Percentiles rank a stretch among this genome's conserved stretches.
Evolutionary conservation across 2,888 invertebrate species (phyloP).

Genomic region (Tetragonisca angustula): DNA sequence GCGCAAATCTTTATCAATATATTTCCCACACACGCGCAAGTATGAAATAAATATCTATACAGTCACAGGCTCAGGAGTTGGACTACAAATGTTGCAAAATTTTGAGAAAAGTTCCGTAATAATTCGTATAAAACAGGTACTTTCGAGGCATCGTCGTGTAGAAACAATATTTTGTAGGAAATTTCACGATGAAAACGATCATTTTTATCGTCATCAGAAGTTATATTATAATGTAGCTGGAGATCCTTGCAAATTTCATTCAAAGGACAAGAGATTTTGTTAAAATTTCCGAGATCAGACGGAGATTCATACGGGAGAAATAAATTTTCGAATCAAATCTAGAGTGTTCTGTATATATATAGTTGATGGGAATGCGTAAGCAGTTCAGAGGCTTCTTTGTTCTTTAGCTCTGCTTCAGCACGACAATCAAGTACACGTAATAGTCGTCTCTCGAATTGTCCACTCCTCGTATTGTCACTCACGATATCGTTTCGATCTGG

Average conservation of each 20-base stretch:
- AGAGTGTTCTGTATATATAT: not conserved
- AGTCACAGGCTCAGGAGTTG: too few relatives aligned
- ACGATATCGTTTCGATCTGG: conserved; percentile 21
- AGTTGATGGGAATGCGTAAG: not conserved
- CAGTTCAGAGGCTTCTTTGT: not conserved
- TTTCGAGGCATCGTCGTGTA: too few relatives aligned
- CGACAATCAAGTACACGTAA: conserved; percentile 4
- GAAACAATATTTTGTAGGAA: too few relatives aligned
- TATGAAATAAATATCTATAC: too few relatives aligned
- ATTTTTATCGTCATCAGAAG: not conserved
- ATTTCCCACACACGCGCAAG: too few relatives aligned
- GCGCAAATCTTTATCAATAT: too few relatives aligned
- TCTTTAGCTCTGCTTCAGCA: not conserved
- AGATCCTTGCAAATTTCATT: too few relatives aligned
- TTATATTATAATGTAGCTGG: not conserved
- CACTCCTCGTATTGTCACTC: not conserved
- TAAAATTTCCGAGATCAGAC: not conserved
- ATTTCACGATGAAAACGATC: not conserved
- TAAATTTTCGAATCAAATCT: not conserved
- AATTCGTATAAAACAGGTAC: too few relatives aligned
- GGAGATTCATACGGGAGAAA: not conserved
- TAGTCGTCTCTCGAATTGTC: not conserved
- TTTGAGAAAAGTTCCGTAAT: too few relatives aligned
- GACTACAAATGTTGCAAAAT: too few relatives aligned
- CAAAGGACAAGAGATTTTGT: not conserved